These are phyloP conservation scores for Corvus hawaiiensis DNA, from an alignment of 2,113 vertebrate genomes.

Conservation along the genomic window DNA sequence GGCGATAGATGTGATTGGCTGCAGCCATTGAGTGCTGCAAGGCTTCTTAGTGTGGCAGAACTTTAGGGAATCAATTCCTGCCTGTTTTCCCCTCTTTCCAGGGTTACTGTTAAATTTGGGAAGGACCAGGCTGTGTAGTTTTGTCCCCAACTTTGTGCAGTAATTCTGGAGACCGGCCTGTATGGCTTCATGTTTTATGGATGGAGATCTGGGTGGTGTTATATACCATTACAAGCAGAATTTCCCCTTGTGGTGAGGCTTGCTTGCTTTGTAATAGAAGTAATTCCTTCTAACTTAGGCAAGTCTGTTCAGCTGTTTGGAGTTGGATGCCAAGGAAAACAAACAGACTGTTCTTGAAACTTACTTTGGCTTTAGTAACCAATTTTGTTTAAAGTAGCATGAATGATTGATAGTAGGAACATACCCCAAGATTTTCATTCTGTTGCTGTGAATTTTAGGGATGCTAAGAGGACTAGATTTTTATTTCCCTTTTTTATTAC, in stretches of 20 bases:
- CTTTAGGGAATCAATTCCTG: neutral
- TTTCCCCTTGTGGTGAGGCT: neutral
- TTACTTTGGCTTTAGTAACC: neutral
- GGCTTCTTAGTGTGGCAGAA: neutral
- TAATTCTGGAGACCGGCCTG: neutral
- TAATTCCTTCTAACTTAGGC: conserved; percentile 44
- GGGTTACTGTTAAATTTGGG: neutral
- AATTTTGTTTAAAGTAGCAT: conserved; percentile 43
- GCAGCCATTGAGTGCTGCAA: neutral
- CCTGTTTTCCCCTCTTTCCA: neutral
- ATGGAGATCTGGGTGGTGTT: neutral
- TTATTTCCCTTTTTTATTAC: neutral
- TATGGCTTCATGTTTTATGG: neutral
- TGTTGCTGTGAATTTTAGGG: conserved; percentile 1
- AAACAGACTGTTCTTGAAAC: conserved; percentile 61
- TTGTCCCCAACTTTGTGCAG: rapidly evolving
- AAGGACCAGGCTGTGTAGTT: neutral
- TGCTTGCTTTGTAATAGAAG: neutral
- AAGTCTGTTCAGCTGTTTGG: conserved; percentile 63
- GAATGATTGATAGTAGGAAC: conserved; percentile 30
- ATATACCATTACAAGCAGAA: neutral
- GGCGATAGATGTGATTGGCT: neutral
- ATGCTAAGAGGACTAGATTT: neutral
- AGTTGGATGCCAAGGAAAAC: conserved; percentile 64
- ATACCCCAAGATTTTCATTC: conserved; percentile 4